Percentiles rank a stretch among this genome's conserved stretches.
These are phyloP conservation scores for Lepetodrilus schrolli DNA, from an alignment of 2,888 invertebrate genomes.

Conservation along the genomic window DNA sequence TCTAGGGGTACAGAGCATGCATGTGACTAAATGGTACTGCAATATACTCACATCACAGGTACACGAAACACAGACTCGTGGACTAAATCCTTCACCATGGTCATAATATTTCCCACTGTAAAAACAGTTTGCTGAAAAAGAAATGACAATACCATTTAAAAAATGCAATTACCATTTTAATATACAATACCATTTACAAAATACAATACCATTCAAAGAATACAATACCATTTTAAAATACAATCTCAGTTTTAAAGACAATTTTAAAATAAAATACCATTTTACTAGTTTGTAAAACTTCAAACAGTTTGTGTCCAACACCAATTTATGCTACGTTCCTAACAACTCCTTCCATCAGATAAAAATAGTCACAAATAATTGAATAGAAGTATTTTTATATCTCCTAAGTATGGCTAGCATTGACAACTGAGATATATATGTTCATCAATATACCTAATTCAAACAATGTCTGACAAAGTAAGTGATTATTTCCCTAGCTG, in stretches of 20 bases:
- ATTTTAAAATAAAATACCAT: background rate
- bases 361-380: background rate
- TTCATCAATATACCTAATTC: too few relatives aligned
- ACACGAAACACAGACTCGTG: slow-evolving; percentile 87
- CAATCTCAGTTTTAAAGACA: background rate
- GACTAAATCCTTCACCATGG: slow-evolving; percentile 83
- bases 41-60: slow-evolving; percentile 79
- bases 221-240: background rate
- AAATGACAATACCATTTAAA: slow-evolving; percentile 31
- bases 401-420: too few relatives aligned
- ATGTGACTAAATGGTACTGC: background rate
- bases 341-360: too few relatives aligned
- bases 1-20: background rate
- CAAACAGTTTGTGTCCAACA: too few relatives aligned
- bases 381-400: background rate
- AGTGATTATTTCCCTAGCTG: too few relatives aligned
- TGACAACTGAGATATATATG: too few relatives aligned
- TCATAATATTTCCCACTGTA: slow-evolving; percentile 78
- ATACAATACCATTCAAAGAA: background rate
- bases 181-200: background rate
- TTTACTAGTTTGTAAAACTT: too few relatives aligned
- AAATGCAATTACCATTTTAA: background rate
- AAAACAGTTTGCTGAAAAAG: slow-evolving; percentile 81
- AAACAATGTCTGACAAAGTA: too few relatives aligned
- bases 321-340: too few relatives aligned